A percentile compares a stretch with the other conserved stretches of the same genome.
These are phyloP conservation scores for Ectobius pallidus DNA, from an alignment of 2,888 invertebrate species.

Conservation along the genomic window DNA sequence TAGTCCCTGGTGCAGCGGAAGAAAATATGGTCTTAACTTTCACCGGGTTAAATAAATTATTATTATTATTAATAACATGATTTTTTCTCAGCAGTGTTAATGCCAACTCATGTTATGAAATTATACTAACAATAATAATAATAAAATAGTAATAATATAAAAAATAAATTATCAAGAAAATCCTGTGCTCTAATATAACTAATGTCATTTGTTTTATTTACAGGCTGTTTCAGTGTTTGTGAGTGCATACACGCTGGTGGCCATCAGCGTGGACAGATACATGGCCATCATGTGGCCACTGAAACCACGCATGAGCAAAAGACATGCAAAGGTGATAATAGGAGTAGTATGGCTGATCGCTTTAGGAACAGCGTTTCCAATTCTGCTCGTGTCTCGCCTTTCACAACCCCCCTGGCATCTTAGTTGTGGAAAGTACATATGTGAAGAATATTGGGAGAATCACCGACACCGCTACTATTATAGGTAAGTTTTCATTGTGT, in stretches of 20 bases:
- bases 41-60: no score
- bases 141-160: no score
- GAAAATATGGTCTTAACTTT: no score
- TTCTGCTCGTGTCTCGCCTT: constrained; percentile 74
- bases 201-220: constrained; percentile 34
- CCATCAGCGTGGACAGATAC: constrained; percentile 89
- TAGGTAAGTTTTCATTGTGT: constrained; percentile 32
- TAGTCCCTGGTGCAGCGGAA: no score
- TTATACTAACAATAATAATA: no score
- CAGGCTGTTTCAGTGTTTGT: constrained; percentile 78
- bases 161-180: no score
- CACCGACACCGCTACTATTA: constrained; percentile 45
- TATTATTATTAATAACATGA: no score
- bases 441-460: constrained; percentile 56
- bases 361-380: constrained; percentile 79
- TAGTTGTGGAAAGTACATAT: constrained; percentile 61
- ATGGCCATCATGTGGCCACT: constrained; percentile 90
- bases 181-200: no score
- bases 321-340: constrained; percentile 71
- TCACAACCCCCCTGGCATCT: constrained; percentile 69
- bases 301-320: constrained; percentile 78
- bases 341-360: constrained; percentile 77
- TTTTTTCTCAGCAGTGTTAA: no score
- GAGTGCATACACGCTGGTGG: constrained; percentile 88
- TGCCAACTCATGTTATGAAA: no score